Conservation (phyloP, 2,888 invertebrate genomes). For the Drepanosiphum platanoidis region DNA sequence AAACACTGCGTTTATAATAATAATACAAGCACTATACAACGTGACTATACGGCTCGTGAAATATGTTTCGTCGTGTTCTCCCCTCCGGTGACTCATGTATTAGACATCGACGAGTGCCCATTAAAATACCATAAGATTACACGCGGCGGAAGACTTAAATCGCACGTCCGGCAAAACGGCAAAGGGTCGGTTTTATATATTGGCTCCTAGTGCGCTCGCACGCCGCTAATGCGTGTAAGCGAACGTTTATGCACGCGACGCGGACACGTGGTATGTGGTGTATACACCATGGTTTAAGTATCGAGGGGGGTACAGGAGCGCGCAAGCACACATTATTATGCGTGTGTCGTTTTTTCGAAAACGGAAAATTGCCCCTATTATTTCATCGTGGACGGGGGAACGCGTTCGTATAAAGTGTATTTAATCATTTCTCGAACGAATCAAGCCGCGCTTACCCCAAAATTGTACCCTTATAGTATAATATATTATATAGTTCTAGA, state of each 20-base stretch:
- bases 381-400: not conserved
- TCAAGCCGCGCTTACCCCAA: too few species aligned
- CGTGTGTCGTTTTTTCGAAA: not conserved
- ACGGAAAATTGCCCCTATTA: not conserved
- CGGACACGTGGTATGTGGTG: too few species aligned
- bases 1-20: not conserved
- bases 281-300: too few species aligned
- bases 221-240: not conserved
- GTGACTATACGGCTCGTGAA: not conserved
- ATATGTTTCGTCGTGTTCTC: not conserved
- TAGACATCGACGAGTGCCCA: not conserved
- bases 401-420: not conserved
- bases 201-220: not conserved
- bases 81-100: conserved; percentile 24
- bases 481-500: too few species aligned
- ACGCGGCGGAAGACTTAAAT: conserved; percentile 38
- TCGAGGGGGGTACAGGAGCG: too few species aligned
- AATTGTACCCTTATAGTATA: too few species aligned
- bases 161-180: conserved; percentile 28
- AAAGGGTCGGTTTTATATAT: conserved; percentile 15
- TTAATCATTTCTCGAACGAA: too few species aligned
- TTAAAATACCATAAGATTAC: conserved; percentile 51
- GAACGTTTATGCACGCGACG: conserved; percentile 49
- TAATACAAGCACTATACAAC: not conserved
- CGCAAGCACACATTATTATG: too few species aligned